phyloP scores from a whole-genome alignment of 2,888 invertebrate genomes.

The Drosophila formosana region DNA sequence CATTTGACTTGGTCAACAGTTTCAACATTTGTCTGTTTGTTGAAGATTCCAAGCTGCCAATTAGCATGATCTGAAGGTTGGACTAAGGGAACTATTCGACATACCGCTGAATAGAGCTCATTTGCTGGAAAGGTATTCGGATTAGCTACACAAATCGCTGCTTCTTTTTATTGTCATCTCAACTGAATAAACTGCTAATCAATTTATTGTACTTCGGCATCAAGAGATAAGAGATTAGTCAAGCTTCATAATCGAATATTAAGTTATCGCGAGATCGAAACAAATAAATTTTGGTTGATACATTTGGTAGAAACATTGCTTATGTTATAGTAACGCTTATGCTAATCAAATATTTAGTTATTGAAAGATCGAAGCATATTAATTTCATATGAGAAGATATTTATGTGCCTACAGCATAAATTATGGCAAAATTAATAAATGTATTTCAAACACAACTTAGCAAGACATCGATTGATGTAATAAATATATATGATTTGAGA shows the following conservation, averaged over 20 bases:
- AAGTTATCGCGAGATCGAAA: not conserved
- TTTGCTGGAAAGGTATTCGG: constrained; percentile 21
- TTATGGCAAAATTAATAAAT: no score
- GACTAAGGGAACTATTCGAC: constrained; percentile 10
- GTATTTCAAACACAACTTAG: no score
- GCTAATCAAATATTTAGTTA: no score
- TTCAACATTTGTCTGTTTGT: constrained; percentile 45
- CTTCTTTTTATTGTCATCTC: constrained; percentile 22
- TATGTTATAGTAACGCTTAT: no score
- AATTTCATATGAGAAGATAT: no score
- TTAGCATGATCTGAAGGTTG: constrained; percentile 60
- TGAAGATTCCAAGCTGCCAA: constrained; percentile 44
- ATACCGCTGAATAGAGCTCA: constrained; percentile 29
- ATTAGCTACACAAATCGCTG: constrained; percentile 28
- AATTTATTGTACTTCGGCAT: constrained; percentile 15
- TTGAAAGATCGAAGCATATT: no score
- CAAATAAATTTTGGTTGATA: no score
- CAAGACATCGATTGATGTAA: no score
- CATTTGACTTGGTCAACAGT: constrained; percentile 54
- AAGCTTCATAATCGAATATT: not conserved
- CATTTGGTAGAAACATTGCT: no score
- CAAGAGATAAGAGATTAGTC: not conserved
- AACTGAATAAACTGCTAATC: constrained; percentile 27
- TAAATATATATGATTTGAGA: no score
- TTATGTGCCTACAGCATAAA: no score